A percentile compares a stretch with the other conserved stretches of the same genome.
Conservation (phyloP, 1,140 invertebrate genomes). For the Chlorops oryzae region DNA sequence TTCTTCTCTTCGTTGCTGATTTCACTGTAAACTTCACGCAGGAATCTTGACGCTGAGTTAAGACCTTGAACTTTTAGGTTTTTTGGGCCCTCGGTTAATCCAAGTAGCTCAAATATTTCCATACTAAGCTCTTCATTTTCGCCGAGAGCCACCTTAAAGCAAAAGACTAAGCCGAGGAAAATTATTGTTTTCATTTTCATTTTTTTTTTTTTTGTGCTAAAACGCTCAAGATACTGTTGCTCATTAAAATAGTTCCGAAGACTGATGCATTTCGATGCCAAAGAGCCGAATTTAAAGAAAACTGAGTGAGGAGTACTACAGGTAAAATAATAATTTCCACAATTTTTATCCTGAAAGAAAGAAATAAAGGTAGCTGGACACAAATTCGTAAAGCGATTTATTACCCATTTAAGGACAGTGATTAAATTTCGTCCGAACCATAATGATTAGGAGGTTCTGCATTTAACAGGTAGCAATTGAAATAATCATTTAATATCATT, state of each 20-base stretch:
- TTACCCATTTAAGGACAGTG: too few relatives aligned
- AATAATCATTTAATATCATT: too few relatives aligned
- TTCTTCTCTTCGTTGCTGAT: constrained; percentile 29
- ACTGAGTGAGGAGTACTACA: background rate
- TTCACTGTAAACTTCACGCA: constrained; percentile 42
- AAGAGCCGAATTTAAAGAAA: background rate
- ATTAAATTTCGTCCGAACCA: too few relatives aligned
- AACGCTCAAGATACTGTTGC: too few relatives aligned
- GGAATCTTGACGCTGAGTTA: constrained; percentile 37
- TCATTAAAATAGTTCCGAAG: background rate
- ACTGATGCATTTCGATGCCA: background rate
- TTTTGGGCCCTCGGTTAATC: background rate
- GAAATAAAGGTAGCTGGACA: too few relatives aligned
- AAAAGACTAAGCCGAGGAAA: background rate
- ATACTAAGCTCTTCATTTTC: background rate
- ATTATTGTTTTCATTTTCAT: background rate
- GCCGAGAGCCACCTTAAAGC: too few relatives aligned
- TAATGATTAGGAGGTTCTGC: too few relatives aligned
- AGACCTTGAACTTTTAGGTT: background rate
- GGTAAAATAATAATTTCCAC: background rate
- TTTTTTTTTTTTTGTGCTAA: too few relatives aligned
- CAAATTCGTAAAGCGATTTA: too few relatives aligned
- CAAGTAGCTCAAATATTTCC: constrained; percentile 9
- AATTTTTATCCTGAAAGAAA: background rate
- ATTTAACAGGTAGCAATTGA: too few relatives aligned